A percentile compares a stretch with the other conserved stretches of the same genome.
Conservation (phyloP, 2,888 invertebrate species). For the Rhagophthalmus giganteus region DNA sequence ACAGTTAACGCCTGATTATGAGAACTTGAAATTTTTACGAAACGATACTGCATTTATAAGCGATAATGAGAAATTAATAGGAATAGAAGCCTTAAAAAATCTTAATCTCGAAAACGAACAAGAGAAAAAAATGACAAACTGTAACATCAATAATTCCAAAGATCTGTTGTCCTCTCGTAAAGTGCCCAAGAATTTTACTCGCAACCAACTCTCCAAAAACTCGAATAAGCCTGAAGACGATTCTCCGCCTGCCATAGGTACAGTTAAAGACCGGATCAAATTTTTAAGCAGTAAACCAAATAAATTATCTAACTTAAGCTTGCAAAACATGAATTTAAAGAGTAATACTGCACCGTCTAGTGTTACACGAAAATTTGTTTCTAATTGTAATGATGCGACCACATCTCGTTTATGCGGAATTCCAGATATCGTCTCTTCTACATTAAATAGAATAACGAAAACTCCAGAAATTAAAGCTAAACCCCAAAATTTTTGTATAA, state of each 20-base stretch:
- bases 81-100: slow-evolving; percentile 12
- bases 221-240: slow-evolving; percentile 1
- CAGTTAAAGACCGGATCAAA: slow-evolving; percentile 31
- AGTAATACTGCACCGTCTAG: slow-evolving; percentile 39
- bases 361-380: slow-evolving; percentile 49
- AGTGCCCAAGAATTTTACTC: slow-evolving; percentile 53
- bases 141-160: slow-evolving; percentile 32
- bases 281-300: slow-evolving; percentile 34
- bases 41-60: slow-evolving; percentile 44
- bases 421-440: slow-evolving; percentile 44
- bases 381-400: slow-evolving; percentile 16
- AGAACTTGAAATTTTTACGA: slow-evolving; percentile 49
- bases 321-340: slow-evolving; percentile 44
- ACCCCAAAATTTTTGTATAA: slow-evolving; percentile 36
- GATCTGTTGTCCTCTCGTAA: slow-evolving; percentile 43
- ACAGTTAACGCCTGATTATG: slow-evolving; percentile 44
- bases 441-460: slow-evolving; percentile 24
- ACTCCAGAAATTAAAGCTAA: not conserved
- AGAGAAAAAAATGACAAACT: slow-evolving; percentile 7
- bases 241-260: slow-evolving; percentile 17
- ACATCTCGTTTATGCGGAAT: slow-evolving; percentile 23
- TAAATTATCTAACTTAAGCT: slow-evolving; percentile 43
- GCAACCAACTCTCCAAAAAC: slow-evolving; percentile 44
- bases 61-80: slow-evolving; percentile 21
- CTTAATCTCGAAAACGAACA: not conserved